Conservation (phyloP, 2,888 invertebrate genomes). For the Drosophila formosana region DNA sequence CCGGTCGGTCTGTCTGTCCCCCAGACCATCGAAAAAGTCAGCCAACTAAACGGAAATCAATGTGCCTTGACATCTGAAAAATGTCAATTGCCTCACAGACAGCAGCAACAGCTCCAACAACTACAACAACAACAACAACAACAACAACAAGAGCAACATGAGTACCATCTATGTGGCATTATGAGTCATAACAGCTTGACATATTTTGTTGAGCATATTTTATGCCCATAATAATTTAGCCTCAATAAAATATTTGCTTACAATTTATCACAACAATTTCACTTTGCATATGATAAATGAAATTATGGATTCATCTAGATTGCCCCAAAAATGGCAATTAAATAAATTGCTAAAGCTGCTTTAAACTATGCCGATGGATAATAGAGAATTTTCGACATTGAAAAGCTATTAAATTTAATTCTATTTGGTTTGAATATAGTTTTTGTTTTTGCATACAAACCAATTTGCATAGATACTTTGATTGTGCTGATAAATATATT, state of each 20-base stretch:
- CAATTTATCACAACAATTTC: slow-evolving; percentile 33
- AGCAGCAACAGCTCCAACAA: slow-evolving; percentile 27
- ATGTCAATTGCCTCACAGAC: slow-evolving; percentile 58
- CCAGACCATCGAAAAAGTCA: slow-evolving; percentile 22
- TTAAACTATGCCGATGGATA: background rate
- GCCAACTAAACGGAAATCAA: slow-evolving; percentile 60
- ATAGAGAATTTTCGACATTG: background rate
- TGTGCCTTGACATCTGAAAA: slow-evolving; percentile 60
- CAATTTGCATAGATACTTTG: too few species aligned
- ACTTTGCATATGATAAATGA: background rate
- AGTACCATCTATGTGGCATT: slow-evolving; percentile 24
- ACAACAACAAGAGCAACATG: slow-evolving; percentile 7
- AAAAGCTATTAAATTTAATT: background rate
- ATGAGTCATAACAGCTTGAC: slow-evolving; percentile 44
- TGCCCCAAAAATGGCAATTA: slow-evolving; percentile 1
- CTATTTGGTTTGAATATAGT: background rate
- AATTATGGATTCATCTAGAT: slow-evolving; percentile 8
- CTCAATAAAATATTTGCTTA: slow-evolving; percentile 27
- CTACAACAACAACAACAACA: slow-evolving; percentile 7
- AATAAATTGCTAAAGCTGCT: background rate
- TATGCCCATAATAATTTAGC: slow-evolving; percentile 32
- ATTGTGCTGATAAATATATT: too few species aligned
- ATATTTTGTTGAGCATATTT: slow-evolving; percentile 36
- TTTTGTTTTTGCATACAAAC: background rate
- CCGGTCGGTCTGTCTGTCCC: slow-evolving; percentile 15